A percentile compares a stretch with the other conserved stretches of the same genome.
phyloP scores from a whole-genome alignment of 2,797 vertebrate species.

The Morelia viridis region DNA sequence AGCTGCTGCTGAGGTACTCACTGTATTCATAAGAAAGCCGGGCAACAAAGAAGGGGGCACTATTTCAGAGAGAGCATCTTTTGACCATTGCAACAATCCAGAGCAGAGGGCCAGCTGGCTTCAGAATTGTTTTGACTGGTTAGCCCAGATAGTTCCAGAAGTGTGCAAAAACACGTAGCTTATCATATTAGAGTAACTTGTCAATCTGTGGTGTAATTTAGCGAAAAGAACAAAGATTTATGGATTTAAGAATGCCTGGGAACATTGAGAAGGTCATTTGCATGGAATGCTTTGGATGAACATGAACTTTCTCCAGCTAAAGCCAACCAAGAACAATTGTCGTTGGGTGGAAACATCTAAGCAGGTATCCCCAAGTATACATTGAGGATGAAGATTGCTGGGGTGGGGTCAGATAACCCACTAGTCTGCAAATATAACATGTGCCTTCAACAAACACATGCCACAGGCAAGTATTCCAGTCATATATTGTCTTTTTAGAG shows the following conservation, averaged over 20 bases:
- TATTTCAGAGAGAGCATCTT: neutral
- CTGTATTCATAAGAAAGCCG: neutral
- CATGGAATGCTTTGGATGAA: neutral
- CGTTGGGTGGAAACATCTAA: neutral
- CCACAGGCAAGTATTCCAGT: neutral
- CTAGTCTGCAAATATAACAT: neutral
- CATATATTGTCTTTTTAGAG: neutral
- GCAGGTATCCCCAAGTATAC: neutral
- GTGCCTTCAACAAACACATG: neutral
- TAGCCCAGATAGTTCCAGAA: neutral
- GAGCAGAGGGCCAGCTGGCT: neutral
- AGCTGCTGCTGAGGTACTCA: neutral
- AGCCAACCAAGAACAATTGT: neutral
- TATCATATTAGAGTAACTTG: constrained; percentile 35
- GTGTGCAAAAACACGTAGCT: constrained; percentile 12
- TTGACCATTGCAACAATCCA: neutral
- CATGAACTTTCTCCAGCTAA: neutral
- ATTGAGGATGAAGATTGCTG: neutral
- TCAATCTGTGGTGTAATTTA: neutral
- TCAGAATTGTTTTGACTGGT: constrained; percentile 27
- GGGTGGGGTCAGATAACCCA: no score
- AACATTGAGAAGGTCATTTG: neutral
- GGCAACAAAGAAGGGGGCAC: neutral
- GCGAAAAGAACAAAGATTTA: constrained; percentile 28
- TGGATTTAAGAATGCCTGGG: constrained; percentile 21